Percentiles rank a stretch among this genome's conserved stretches.
These are phyloP conservation scores for Calosoma granatense DNA, from an alignment of 1,140 invertebrate species.

Conservation along the genomic window DNA sequence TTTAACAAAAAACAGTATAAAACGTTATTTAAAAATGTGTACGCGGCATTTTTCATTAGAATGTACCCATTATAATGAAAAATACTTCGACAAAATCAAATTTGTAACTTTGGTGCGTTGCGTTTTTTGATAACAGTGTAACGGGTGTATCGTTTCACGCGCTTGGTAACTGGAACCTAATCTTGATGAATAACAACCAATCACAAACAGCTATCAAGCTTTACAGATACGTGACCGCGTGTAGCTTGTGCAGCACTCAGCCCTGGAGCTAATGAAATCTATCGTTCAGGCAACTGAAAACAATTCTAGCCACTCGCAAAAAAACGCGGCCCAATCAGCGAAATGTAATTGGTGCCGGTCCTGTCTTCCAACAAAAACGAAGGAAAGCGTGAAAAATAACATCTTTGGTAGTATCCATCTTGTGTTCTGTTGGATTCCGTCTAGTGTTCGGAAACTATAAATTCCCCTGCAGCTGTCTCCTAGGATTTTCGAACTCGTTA, in stretches of 20 bases:
- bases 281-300: background rate
- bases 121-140: too few relatives aligned
- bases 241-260: background rate
- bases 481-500: slow-evolving; percentile 3
- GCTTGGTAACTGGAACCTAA: too few relatives aligned
- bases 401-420: background rate
- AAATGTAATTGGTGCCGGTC: background rate
- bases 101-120: too few relatives aligned
- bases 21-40: too few relatives aligned
- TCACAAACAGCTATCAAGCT: background rate
- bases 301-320: background rate
- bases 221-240: background rate
- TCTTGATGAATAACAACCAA: background rate
- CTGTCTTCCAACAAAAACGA: background rate
- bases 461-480: background rate
- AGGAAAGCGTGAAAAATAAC: background rate
- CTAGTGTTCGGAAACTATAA: background rate
- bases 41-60: too few relatives aligned
- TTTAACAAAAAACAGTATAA: too few relatives aligned
- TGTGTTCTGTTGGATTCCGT: background rate
- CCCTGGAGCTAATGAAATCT: background rate
- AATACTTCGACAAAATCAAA: too few relatives aligned
- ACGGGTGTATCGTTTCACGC: too few relatives aligned
- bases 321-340: background rate
- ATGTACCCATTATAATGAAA: too few relatives aligned